A percentile compares a stretch with the other conserved stretches of the same genome.
Conservation (phyloP, 2,888 invertebrate species). For the Cinara cedri region DNA sequence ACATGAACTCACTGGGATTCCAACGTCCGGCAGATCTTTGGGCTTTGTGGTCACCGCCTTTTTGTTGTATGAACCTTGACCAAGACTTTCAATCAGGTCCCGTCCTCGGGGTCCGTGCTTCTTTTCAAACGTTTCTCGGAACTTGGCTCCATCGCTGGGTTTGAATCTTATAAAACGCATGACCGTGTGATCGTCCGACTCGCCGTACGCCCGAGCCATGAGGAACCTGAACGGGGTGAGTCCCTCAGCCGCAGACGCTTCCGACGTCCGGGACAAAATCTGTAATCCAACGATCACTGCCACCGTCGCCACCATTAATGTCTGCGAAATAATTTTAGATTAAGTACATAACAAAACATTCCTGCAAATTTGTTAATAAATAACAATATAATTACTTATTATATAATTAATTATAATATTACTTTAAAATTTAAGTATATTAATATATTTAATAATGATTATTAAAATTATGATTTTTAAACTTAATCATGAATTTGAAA, state of each 20-base stretch:
- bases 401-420: no score
- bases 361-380: no score
- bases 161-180: constrained; percentile 59
- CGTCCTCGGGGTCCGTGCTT: constrained; percentile 62
- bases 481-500: no score
- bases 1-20: neutral
- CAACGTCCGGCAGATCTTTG: neutral
- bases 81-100: constrained; percentile 61
- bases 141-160: constrained; percentile 60
- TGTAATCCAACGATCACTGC: neutral
- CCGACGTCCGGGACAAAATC: neutral
- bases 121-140: constrained; percentile 59
- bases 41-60: constrained; percentile 19
- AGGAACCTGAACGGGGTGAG: constrained; percentile 51
- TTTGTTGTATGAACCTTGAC: constrained; percentile 57
- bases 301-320: neutral
- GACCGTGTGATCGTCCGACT: constrained; percentile 18
- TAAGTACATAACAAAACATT: no score
- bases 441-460: no score
- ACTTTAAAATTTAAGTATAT: no score
- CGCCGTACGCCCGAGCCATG: constrained; percentile 48
- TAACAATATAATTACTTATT: no score
- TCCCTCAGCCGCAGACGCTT: constrained; percentile 37
- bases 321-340: neutral
- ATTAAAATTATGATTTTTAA: no score